These are phyloP conservation scores for Pygoscelis antarcticus DNA, from an alignment of 2,113 vertebrate genomes.

Conservation along the genomic window DNA sequence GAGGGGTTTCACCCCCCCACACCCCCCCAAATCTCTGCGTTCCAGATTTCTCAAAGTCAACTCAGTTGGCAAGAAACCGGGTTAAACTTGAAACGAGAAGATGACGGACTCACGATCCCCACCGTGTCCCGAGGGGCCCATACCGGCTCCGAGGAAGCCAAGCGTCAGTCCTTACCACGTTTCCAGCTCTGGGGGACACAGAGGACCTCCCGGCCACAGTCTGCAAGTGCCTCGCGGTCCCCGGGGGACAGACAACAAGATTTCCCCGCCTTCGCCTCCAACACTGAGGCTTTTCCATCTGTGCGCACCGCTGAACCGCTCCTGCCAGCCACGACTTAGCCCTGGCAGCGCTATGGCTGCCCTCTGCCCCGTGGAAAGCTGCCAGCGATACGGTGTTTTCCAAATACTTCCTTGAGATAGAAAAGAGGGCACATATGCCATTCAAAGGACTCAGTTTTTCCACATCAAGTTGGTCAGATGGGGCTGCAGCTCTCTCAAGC, in stretches of 20 bases:
- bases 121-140: rapidly evolving
- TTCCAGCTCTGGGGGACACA: neutral
- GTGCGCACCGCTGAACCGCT: rapidly evolving
- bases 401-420: neutral
- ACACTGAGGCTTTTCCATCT: neutral
- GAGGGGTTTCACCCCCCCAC: neutral
- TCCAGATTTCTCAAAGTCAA: neutral
- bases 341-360: neutral
- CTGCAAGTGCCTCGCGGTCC: rapidly evolving
- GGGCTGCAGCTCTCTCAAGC: neutral
- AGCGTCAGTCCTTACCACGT: neutral
- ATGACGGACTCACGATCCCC: rapidly evolving
- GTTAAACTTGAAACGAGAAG: neutral
- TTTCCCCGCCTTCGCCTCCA: rapidly evolving
- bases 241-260: neutral
- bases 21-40: neutral
- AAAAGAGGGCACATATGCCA: neutral
- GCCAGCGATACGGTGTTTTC: neutral
- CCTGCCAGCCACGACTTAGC: neutral
- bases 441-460: neutral
- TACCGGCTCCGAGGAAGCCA: neutral
- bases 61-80: neutral
- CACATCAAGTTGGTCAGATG: neutral
- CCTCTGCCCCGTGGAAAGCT: neutral
- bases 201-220: neutral